These are phyloP conservation scores for Anguilla japonica DNA, from an alignment of 2,113 vertebrate genomes.

Conservation along the genomic window DNA sequence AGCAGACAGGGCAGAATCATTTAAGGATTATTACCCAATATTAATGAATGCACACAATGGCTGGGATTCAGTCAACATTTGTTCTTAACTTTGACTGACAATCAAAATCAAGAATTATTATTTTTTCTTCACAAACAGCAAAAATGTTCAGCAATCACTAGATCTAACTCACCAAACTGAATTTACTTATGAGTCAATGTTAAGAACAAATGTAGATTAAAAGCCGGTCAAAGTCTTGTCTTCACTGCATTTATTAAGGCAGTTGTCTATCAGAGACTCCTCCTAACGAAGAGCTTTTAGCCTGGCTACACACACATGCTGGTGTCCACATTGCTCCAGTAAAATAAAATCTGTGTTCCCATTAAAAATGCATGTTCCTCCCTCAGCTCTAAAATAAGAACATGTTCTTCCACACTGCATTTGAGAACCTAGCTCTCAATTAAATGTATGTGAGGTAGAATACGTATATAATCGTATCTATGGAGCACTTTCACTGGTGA, in stretches of 20 bases:
- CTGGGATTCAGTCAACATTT: not conserved
- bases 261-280: conserved; percentile 3
- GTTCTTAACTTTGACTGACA: too few relatives aligned
- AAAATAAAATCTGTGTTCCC: too few relatives aligned
- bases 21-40: not conserved
- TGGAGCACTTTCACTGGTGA: not conserved
- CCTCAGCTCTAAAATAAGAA: not conserved
- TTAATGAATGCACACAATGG: not conserved
- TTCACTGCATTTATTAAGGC: too few relatives aligned
- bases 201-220: too few relatives aligned
- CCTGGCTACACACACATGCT: not conserved
- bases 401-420: not conserved
- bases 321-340: not conserved
- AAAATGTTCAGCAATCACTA: too few relatives aligned
- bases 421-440: not conserved
- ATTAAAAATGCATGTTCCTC: not conserved
- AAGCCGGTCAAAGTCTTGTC: too few relatives aligned
- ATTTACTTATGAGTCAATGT: too few relatives aligned
- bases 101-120: not conserved
- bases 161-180: too few relatives aligned
- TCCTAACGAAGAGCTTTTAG: not conserved
- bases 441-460: not conserved
- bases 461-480: too few relatives aligned
- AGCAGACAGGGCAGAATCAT: not conserved
- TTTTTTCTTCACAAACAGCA: not conserved